phyloP scores from a whole-genome alignment of 2,888 invertebrate species.

The Eumerus sabulonum region DNA sequence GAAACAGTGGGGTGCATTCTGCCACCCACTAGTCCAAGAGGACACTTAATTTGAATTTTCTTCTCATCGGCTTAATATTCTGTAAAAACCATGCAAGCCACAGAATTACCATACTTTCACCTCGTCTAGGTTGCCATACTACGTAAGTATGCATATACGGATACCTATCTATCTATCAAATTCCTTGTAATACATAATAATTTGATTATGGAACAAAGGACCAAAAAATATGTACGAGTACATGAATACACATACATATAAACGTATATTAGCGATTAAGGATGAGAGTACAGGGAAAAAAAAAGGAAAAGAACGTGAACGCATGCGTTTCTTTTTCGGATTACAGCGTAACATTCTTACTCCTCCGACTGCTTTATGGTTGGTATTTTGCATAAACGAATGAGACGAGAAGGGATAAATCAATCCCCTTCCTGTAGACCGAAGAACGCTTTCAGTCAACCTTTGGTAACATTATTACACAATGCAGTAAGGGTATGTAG shows the following conservation, averaged over 20 bases:
- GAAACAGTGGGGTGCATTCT: too few relatives aligned
- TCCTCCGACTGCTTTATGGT: slow-evolving; percentile 37
- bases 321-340: slow-evolving; percentile 65
- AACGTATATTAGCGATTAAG: slow-evolving; percentile 29
- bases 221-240: slow-evolving; percentile 61
- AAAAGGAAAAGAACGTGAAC: slow-evolving; percentile 47
- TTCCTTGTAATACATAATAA: slow-evolving; percentile 55
- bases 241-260: slow-evolving; percentile 26
- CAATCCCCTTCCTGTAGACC: slow-evolving; percentile 36
- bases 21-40: slow-evolving; percentile 28
- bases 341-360: slow-evolving; percentile 55
- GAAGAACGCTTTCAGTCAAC: slow-evolving; percentile 21
- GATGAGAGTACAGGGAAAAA: neutral
- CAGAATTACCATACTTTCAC: slow-evolving; percentile 43
- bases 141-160: slow-evolving; percentile 6
- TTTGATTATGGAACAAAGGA: slow-evolving; percentile 65
- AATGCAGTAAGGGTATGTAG: neutral
- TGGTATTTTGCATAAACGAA: slow-evolving; percentile 42
- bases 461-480: slow-evolving; percentile 50
- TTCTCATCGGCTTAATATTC: slow-evolving; percentile 56
- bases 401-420: slow-evolving; percentile 50
- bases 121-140: neutral
- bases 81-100: slow-evolving; percentile 54
- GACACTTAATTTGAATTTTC: slow-evolving; percentile 53
- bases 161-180: slow-evolving; percentile 31